These are phyloP conservation scores for Zapornia atra DNA, from an alignment of 2,113 vertebrate genomes.

Conservation along the genomic window DNA sequence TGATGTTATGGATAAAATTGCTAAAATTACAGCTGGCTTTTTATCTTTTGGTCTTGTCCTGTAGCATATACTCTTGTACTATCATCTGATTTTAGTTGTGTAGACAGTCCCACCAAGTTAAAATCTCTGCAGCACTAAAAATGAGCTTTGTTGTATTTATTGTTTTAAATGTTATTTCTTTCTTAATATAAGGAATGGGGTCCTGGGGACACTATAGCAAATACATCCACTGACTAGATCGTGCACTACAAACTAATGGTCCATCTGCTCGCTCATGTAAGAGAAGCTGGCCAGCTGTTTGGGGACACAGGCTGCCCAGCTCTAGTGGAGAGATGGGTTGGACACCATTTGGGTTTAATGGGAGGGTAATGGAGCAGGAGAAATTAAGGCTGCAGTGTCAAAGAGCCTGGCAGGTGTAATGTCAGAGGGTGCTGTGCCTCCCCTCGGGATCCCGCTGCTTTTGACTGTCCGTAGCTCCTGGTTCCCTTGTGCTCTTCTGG, in stretches of 20 bases:
- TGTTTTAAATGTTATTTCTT: neutral
- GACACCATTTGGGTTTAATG: neutral
- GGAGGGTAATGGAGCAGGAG: neutral
- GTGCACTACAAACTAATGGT: neutral
- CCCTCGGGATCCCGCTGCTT: neutral
- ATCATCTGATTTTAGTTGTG: neutral
- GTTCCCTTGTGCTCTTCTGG: neutral
- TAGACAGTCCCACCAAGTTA: neutral
- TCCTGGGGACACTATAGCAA: neutral
- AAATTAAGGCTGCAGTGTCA: neutral
- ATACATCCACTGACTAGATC: fast-evolving
- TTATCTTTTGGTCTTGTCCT: neutral
- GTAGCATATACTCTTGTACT: neutral
- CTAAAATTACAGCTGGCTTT: constrained; percentile 34
- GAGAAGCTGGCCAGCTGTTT: neutral
- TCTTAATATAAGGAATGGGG: neutral
- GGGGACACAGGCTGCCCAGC: neutral
- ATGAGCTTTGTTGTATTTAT: neutral
- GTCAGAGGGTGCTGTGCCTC: neutral
- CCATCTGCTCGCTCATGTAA: neutral
- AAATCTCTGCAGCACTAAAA: neutral
- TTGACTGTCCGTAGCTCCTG: fast-evolving
- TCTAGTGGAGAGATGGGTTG: neutral
- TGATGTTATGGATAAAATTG: neutral
- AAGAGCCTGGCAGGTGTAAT: neutral